phyloP scores from a whole-genome alignment of 2,888 invertebrate species.

The Lasioglossum calceatum region DNA sequence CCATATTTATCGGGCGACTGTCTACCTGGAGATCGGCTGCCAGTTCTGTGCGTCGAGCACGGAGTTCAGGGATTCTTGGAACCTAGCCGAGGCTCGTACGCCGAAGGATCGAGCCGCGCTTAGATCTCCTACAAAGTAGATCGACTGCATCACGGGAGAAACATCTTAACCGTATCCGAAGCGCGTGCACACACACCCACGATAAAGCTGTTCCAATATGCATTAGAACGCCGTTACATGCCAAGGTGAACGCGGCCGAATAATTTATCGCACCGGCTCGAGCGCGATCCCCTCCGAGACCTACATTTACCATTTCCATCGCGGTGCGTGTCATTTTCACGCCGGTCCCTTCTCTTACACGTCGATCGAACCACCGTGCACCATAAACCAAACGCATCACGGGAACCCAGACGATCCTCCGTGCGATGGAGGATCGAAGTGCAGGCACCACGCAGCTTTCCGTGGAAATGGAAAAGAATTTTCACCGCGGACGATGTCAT shows the following conservation, averaged over 20 bases:
- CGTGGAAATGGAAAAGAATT: neutral
- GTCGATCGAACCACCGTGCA: constrained; percentile 2
- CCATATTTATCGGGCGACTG: neutral
- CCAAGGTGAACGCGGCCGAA: constrained; percentile 70
- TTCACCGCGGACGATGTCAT: neutral
- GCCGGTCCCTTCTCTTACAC: neutral
- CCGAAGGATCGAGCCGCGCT: constrained; percentile 3
- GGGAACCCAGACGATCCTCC: neutral
- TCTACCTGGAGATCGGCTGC: neutral
- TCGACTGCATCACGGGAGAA: constrained; percentile 71
- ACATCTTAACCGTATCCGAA: constrained; percentile 74
- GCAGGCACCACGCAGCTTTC: neutral
- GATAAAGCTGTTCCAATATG: constrained; percentile 65
- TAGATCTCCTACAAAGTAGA: constrained; percentile 34
- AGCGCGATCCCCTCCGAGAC: constrained; percentile 35
- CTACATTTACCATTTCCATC: constrained; percentile 51
- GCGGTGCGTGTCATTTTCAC: constrained; percentile 44
- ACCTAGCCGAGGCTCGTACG: neutral
- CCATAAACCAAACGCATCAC: neutral
- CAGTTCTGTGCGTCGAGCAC: neutral
- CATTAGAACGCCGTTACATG: constrained; percentile 64
- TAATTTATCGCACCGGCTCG: constrained; percentile 63
- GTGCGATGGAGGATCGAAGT: neutral
- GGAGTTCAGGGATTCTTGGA: neutral
- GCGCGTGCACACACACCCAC: constrained; percentile 66